These are phyloP conservation scores for Chaetorhynchus papuensis DNA, from an alignment of 2,113 vertebrate genomes.

Conservation along the genomic window DNA sequence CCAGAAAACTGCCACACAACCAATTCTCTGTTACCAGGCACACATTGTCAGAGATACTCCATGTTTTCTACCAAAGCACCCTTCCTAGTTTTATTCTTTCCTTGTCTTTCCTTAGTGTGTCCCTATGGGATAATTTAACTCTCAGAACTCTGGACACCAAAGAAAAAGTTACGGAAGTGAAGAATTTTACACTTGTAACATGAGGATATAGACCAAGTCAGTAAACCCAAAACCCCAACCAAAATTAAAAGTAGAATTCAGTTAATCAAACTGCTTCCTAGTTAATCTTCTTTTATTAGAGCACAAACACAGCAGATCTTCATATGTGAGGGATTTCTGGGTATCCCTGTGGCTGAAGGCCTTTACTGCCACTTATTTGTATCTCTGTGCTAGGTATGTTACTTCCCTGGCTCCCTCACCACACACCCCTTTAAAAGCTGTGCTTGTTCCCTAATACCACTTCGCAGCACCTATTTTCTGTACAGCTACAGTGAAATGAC, in stretches of 20 bases:
- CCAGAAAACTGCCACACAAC: not conserved
- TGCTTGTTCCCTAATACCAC: not conserved
- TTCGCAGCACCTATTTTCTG: not conserved
- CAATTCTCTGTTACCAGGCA: not conserved
- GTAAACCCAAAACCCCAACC: not conserved
- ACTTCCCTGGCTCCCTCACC: not conserved
- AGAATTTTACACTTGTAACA: not conserved
- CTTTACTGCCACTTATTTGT: not conserved
- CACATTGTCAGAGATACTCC: not conserved
- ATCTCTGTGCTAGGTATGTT: accelerated
- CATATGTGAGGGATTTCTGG: not conserved
- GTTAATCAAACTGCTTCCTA: not conserved
- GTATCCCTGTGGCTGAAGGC: not conserved
- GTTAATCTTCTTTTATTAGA: not conserved
- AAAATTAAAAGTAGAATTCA: not conserved
- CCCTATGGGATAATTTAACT: not conserved
- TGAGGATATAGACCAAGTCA: not conserved
- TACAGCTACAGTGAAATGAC: not conserved
- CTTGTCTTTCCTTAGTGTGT: not conserved
- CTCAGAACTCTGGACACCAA: not conserved
- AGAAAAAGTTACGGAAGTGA: not conserved
- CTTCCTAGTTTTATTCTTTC: not conserved
- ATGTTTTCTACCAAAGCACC: not conserved
- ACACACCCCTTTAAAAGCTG: not conserved
- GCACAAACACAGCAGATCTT: not conserved